These are phyloP conservation scores for Cyclophora albipunctata DNA, from an alignment of 2,888 invertebrate genomes.

Conservation along the genomic window DNA sequence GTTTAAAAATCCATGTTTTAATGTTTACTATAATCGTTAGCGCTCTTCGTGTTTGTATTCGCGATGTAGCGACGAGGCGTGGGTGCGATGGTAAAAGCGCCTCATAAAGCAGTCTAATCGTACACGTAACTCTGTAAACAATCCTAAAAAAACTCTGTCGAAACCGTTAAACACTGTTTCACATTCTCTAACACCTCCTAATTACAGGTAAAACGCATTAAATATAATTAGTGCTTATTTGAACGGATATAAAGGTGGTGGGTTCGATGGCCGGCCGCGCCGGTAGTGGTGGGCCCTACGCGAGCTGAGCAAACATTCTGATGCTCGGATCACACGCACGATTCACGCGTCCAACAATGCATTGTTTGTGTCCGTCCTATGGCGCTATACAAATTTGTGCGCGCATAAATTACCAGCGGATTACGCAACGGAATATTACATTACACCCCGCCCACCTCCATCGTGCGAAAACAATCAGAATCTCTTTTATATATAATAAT, in stretches of 20 bases:
- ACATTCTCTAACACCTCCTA: slow-evolving; percentile 67
- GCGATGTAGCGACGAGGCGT: slow-evolving; percentile 32
- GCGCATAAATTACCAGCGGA: slow-evolving; percentile 37
- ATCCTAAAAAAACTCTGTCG: slow-evolving; percentile 45
- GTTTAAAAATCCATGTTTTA: slow-evolving; percentile 34
- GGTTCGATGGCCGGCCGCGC: slow-evolving; percentile 47
- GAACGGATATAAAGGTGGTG: slow-evolving; percentile 52
- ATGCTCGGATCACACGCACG: slow-evolving; percentile 35
- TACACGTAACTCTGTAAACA: slow-evolving; percentile 48
- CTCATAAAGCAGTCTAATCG: slow-evolving; percentile 59
- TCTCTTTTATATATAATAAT: slow-evolving; percentile 1
- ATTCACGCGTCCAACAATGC: slow-evolving; percentile 42
- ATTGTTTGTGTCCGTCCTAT: slow-evolving; percentile 43
- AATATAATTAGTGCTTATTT: slow-evolving; percentile 67
- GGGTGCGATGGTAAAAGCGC: slow-evolving; percentile 47
- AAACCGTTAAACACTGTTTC: slow-evolving; percentile 58
- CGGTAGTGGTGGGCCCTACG: background rate
- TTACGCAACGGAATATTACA: slow-evolving; percentile 33
- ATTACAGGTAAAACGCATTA: slow-evolving; percentile 70
- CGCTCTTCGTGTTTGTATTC: slow-evolving; percentile 46
- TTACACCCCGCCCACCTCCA: slow-evolving; percentile 21
- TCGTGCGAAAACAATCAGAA: slow-evolving; percentile 2
- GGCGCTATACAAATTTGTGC: slow-evolving; percentile 35
- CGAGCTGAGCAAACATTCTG: slow-evolving; percentile 29
- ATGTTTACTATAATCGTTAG: slow-evolving; percentile 56